Evolutionary conservation across 2,888 invertebrate genomes (phyloP).

Genomic region (Lampropteryx suffumata): DNA sequence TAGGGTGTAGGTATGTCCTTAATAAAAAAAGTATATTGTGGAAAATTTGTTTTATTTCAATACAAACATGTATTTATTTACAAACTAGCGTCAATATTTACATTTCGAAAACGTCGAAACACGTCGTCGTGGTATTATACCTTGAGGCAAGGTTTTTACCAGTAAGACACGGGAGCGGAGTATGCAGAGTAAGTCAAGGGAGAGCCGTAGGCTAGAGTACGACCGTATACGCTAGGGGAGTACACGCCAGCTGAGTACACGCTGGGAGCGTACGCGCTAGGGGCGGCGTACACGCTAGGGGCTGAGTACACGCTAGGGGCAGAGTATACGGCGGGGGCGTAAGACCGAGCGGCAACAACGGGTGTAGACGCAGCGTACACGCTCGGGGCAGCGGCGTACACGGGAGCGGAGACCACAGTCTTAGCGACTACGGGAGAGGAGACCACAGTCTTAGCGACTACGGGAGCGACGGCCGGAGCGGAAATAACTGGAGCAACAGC

Average conservation of each 20-base stretch:
- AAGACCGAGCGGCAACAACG: conserved; percentile 36
- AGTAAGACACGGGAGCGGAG: conserved; percentile 65
- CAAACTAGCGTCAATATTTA: conserved; percentile 56
- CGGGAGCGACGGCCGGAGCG: conserved; percentile 28
- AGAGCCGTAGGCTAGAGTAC: conserved; percentile 32
- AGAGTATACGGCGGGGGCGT: conserved; percentile 36
- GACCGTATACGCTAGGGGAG: conserved; percentile 33
- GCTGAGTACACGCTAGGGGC: conserved; percentile 35
- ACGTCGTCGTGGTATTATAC: conserved; percentile 49
- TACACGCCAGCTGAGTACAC: conserved; percentile 39
- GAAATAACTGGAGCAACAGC: conserved; percentile 47
- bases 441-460: conserved; percentile 7
- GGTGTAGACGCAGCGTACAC: conserved; percentile 28
- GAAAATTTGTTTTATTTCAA: conserved; percentile 39
- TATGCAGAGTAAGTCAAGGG: conserved; percentile 56
- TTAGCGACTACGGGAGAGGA: conserved; percentile 22
- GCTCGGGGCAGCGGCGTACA: conserved; percentile 22
- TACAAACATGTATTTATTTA: conserved; percentile 50
- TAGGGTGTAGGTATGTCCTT: background rate
- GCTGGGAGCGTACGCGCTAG: conserved; percentile 34
- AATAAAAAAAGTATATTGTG: background rate
- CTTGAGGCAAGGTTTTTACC: conserved; percentile 44
- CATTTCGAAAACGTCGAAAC: conserved; percentile 48
- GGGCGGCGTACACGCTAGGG: conserved; percentile 29
- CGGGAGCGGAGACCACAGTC: conserved; percentile 33